Conservation (phyloP, 53 echinoderm and acorn worm species). For the Holothuria scabra region DNA sequence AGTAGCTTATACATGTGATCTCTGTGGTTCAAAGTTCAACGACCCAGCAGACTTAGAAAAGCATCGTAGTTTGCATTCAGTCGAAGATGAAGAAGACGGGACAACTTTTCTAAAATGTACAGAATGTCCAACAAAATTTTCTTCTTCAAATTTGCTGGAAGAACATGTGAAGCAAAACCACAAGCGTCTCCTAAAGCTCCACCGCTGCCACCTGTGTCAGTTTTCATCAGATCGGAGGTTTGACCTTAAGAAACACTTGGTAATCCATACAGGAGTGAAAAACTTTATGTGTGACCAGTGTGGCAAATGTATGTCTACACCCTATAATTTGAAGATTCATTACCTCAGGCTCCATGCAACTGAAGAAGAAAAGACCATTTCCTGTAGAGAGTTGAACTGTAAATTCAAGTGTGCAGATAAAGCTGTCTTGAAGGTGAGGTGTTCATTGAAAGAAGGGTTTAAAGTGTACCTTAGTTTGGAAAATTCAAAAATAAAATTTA, state of each 20-base stretch:
- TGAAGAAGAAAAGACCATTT: slow-evolving; percentile 78
- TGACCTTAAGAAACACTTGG: slow-evolving; percentile 84
- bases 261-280: slow-evolving; percentile 76
- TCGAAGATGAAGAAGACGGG: slow-evolving; percentile 43
- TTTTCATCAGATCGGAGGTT: slow-evolving; percentile 81
- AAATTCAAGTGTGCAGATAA: slow-evolving; percentile 85
- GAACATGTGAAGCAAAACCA: slow-evolving; percentile 68
- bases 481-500: no score
- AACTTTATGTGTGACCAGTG: slow-evolving; percentile 83
- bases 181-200: slow-evolving; percentile 72
- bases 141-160: slow-evolving; percentile 11
- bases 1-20: slow-evolving; percentile 67
- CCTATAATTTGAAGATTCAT: slow-evolving; percentile 93
- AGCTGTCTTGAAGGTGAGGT: slow-evolving; percentile 80
- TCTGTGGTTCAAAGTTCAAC: slow-evolving; percentile 77
- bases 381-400: slow-evolving; percentile 61
- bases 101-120: slow-evolving; percentile 58
- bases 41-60: slow-evolving; percentile 61
- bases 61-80: slow-evolving; percentile 62
- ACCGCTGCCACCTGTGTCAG: slow-evolving; percentile 82
- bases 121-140: slow-evolving; percentile 64
- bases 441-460: no score
- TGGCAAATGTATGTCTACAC: slow-evolving; percentile 84
- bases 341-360: slow-evolving; percentile 81
- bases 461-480: no score